Evolutionary conservation across 2,888 invertebrate species (phyloP), one percentile per base, ranked within the genome.

Genomic region (Caenorhabditis japonica): DNA sequence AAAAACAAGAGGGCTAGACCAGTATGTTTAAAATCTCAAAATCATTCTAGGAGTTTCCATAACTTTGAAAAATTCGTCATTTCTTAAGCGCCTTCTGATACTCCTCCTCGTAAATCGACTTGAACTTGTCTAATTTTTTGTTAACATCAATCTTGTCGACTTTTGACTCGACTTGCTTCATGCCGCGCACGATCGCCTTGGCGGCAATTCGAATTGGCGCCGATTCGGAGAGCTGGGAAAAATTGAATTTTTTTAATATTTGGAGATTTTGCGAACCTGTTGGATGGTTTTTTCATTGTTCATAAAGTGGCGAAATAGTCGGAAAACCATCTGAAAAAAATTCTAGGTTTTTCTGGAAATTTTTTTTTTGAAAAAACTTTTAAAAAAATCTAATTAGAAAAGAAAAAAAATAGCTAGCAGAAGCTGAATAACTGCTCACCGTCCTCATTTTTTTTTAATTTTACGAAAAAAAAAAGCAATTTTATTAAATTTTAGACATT

Each of bases 41-140:
- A n/a, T n/a, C n/a, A n/a, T n/a, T n/a, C n/a, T n/a, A n/a, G n/a
- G n/a, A n/a, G n/a, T n/a, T n/a, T n/a, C n/a, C n/a, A n/a, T n/a
- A n/a, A n/a, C n/a, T n/a, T n/a, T n/a, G n/a, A n/a, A n/a, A n/a
- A n/a, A n/a, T n/a, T n/a, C n/a, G n/a, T 74, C 47, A 75, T 51
- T 75, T 77, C 30, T 81, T 77, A 17, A 81, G 53, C 12, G 79
- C 79, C 53, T 81, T 81, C 25, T 64, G 56, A 49, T 77, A 79
- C 38, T 81, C 81, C 36, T 81, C 79, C 47, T 81, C 64, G 46
- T 72, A 79, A 13, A 76, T 47, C 34, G 60, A 10, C 10, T 77
- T 69, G 68, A 76, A 73, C 38, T 62, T 72, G 10, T 69, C 58
- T 19, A 75, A 13, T 44, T 70, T 79, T 17, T 72, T 59, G 5